These are phyloP conservation scores for Prorops nasuta DNA, from an alignment of 1,140 invertebrate species.

Conservation along the genomic window DNA sequence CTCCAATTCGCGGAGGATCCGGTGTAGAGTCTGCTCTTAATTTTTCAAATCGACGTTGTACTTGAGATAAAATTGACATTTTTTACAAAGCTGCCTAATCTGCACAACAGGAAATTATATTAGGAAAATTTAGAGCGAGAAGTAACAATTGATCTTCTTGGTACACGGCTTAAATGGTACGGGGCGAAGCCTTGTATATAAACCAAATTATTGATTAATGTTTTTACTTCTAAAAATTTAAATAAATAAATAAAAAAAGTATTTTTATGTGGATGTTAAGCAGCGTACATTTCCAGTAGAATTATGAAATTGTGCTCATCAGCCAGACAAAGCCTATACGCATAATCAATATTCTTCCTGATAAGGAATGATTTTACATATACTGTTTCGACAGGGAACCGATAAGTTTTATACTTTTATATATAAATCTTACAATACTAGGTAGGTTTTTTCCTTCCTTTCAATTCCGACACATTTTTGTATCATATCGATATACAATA, in stretches of 20 bases:
- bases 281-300: too few species aligned
- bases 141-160: neutral
- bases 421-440: too few species aligned
- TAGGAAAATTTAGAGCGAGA: neutral
- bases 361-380: too few species aligned
- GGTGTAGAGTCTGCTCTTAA: constrained; percentile 32
- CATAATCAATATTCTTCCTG: too few species aligned
- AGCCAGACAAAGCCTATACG: too few species aligned
- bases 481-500: neutral
- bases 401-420: too few species aligned
- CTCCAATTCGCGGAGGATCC: constrained; percentile 23
- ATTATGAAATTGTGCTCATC: too few species aligned
- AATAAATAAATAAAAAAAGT: neutral
- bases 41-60: constrained; percentile 31
- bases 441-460: too few species aligned
- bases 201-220: neutral
- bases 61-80: constrained; percentile 31
- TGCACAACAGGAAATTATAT: neutral
- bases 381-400: too few species aligned
- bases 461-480: too few species aligned
- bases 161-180: constrained; percentile 5
- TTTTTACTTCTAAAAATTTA: neutral
- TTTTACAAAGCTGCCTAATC: constrained; percentile 9
- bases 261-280: too few species aligned
- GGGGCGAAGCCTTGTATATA: neutral